These are phyloP conservation scores for Meriones psammophilus DNA, from an alignment of 2,797 vertebrate species.

Conservation along the genomic window DNA sequence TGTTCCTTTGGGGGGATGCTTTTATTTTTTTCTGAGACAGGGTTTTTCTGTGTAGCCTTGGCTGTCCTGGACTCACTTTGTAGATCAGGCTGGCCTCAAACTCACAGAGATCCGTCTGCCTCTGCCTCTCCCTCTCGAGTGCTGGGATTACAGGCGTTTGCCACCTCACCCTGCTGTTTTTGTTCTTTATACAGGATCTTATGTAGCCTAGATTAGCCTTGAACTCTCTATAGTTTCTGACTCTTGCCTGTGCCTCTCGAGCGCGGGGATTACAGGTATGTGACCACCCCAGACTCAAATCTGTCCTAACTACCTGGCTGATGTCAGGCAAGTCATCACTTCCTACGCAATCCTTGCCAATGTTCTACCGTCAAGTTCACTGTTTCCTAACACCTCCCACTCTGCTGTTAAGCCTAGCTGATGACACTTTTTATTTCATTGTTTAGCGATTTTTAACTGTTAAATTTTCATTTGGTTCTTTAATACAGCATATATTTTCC, in stretches of 20 bases:
- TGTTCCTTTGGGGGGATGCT: too few species aligned
- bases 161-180: not conserved
- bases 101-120: too few species aligned
- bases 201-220: not conserved
- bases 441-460: not conserved
- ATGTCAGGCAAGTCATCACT: not conserved
- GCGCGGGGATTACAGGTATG: not conserved
- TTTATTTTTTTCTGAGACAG: too few species aligned
- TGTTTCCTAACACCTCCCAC: not conserved
- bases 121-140: too few species aligned
- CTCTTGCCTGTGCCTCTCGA: not conserved
- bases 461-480: not conserved
- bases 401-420: not conserved
- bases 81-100: too few species aligned
- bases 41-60: too few species aligned
- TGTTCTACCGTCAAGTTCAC: not conserved
- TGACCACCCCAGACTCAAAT: not conserved
- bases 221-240: not conserved
- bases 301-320: not conserved
- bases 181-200: not conserved
- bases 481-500: not conserved
- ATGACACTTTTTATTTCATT: not conserved
- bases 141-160: too few species aligned
- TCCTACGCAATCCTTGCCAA: not conserved
- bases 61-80: too few species aligned